Base-by-base conservation (phyloP, 2,888 invertebrate genomes). In the Chaitophorus viminalis region DNA sequence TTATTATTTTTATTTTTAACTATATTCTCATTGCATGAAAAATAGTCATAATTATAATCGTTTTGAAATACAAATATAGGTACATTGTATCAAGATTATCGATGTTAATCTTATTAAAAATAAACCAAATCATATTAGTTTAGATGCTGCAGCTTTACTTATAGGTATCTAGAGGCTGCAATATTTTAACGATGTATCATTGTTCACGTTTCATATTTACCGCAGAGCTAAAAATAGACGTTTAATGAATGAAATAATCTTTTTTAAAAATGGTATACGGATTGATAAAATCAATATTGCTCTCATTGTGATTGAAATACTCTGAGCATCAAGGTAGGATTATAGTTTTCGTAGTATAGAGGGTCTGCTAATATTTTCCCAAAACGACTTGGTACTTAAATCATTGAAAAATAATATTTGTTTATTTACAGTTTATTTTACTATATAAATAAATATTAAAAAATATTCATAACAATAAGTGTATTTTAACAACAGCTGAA, bases 181-280 rank as follows among this genome's bases (percentile, higher is more conserved):
- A 29, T 36, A 2, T 74, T 74, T 74, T 17, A 74, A 74, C 36
- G 18, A 74, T 36, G 1, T 74, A 74, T 74, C 17, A 36, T 74
- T 36, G 21, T 14, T 70, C 4, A 70, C 17, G 31, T 31, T 31
- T 70, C 70, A 17, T 31, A 14, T 14, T 14, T 29, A 17, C 70
- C 31, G 14, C 29, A 29, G 31, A 70, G 70, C 14, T 14, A 36
- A 74, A 68, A 25, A 36, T 33, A 74, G 33, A 74, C 17, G 33
- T 74, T 74, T 74, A 74, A 74, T 36, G 74, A 36, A 74, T 74
- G 74, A 74, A 36, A 36, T 74, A 74, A 74, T 36, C 36, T 25
- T 21, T 36, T 21, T 36, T 70, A 31, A 6, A 36, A 21, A 36
- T 33, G 72, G 72, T 72, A 18, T 36, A 36, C 18, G 74, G 74